Base-by-base conservation (phyloP, 2,888 invertebrate genomes). In the Caenorhabditis sp. region DNA sequence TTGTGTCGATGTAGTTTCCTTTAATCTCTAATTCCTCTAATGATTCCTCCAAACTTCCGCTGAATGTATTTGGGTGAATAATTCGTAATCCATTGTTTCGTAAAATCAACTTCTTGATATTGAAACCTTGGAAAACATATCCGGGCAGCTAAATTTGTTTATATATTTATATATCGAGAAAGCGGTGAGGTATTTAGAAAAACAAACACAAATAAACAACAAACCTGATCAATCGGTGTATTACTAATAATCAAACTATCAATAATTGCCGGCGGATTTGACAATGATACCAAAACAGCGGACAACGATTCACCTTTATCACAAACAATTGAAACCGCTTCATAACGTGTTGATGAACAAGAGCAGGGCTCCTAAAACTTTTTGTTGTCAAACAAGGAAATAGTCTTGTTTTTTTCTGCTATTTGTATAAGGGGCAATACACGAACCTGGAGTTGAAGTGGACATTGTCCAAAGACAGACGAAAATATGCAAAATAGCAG, bases 231-330 rank as follows among this genome's bases (percentile, higher is more conserved):
- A 37, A 85, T 83, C 4, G 83, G 83, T 2, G 85, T 85, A 65
- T 84, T 83, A 55, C 79, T 79, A 27, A 85, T 84, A 19, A 76
- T 77, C 43, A 85, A 68, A 51, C 83, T 82, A 69, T 85, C 84
- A 54, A 85, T 82, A 26, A 58, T 61, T 10, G 69, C 54, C 21
- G 77, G 76, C 1, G 81, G 76, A 50, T 69, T 61, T 24, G 78
- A 67, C 6, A 85, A 69, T 12, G 83, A 77, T 64, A 77, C 71
- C 2, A 84, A 61, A 0, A 81, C 81, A 19, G 69, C 67, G n/a
- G 67, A 55, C 8, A 85, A 68, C 0, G 84, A 84, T 8, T 66
- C 73, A 6, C 81, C 84, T 50, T 75, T 69, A 64, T 85, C 84
- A 67, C 85, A 85, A 19, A 81, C 77, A 8, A 85, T 81, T 23